Evolutionary conservation across 2,113 vertebrate genomes (phyloP).

Genomic region (Tympanuchus pallidicinctus): DNA sequence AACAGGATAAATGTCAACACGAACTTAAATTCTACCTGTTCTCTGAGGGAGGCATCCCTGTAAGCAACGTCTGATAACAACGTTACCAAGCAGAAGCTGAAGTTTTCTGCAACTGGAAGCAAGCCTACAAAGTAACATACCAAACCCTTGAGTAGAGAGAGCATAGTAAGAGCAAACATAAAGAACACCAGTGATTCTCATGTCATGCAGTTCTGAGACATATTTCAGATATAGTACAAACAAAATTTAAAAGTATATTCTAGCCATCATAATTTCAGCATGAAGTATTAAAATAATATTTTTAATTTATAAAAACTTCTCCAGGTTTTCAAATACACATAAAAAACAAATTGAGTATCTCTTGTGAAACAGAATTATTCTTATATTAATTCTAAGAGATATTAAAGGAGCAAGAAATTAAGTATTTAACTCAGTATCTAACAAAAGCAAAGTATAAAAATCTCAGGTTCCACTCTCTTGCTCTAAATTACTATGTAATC

Average conservation of each 20-base stretch:
- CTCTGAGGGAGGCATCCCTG: slow-evolving; percentile 84
- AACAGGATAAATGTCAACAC: not conserved
- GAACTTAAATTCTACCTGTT: slow-evolving; percentile 81
- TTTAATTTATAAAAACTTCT: not conserved
- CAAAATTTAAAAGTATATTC: not conserved
- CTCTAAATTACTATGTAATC: not conserved
- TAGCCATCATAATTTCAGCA: not conserved
- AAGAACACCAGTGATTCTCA: not conserved
- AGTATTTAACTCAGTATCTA: not conserved
- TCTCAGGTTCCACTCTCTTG: not conserved
- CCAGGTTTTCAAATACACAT: not conserved
- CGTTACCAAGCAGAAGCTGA: slow-evolving; percentile 93
- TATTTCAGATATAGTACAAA: accelerated
- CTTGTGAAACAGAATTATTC: not conserved
- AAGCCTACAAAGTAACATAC: slow-evolving; percentile 73
- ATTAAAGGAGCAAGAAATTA: not conserved
- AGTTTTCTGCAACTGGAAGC: slow-evolving; percentile 94
- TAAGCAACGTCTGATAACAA: slow-evolving; percentile 92
- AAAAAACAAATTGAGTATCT: not conserved
- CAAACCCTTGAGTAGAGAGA: not conserved
- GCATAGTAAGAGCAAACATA: not conserved
- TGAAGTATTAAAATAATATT: not conserved
- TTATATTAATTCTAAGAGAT: not conserved
- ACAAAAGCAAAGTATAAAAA: not conserved
- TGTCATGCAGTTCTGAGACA: not conserved